Evolutionary conservation across 2,113 vertebrate species (phyloP), one percentile per base, ranked within the genome.

Genomic region (Irena cyanogastra): DNA sequence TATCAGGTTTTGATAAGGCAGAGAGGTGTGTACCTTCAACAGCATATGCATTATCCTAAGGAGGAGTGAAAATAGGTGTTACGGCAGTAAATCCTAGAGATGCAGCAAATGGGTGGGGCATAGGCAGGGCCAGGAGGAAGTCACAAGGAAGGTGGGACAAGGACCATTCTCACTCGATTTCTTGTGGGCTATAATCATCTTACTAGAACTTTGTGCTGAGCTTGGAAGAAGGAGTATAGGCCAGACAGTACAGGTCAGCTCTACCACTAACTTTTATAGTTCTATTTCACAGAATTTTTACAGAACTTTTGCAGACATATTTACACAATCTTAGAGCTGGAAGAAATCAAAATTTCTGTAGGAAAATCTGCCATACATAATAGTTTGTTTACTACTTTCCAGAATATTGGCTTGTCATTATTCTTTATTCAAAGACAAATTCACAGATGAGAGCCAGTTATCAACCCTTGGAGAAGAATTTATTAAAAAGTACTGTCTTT

Each of bases 401-500:
- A 86, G n/a, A 86, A 33, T 69, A 83, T 76, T 88, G 41, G 63
- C 49, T 52, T 85, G 44, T 79, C 35, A 79, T 70, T 7, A 4
- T 76, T 8, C 45, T 54, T 59, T 27, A 41, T 89, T 50, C 41
- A 90, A 79, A 86, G 59, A 65, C 22, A 66, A 88, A 69, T 41
- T 72, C 8, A 3, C 8, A 85, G 75, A 72, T 17, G 21, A 54
- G 10, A 85, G 28, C 14, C 60, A 87, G 66, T 72, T 90, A 74
- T 30, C n/a, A 95, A 39, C 50, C 45, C 33, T 83, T 69, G 31
- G 28, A 86, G 61, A 88, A 89, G 5, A 87, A 90, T 77, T 92
- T 13, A 47, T 65, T 72, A 59, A 72, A 87, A 88, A 57, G 12
- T 49, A 65, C 37, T 60, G 26, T 17, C 54, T 93, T 89, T 60